Evolutionary conservation across 2,888 invertebrate genomes (phyloP), one percentile per base, ranked within the genome.

Genomic region (Spialia ferax): DNA sequence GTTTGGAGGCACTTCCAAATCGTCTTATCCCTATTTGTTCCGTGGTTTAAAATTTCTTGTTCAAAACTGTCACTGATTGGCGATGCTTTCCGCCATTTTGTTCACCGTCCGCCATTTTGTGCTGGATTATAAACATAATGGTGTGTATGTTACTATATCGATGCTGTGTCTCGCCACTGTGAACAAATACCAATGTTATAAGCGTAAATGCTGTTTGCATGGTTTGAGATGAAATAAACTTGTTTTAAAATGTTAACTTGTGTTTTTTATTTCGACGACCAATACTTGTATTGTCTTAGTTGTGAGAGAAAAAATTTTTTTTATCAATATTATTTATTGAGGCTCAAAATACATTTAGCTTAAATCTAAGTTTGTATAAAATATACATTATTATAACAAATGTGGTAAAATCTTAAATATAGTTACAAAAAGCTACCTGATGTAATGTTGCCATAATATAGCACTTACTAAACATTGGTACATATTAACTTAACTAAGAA

Each of bases 171-270:
- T 64, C 26, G 26, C 26, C 29, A 20, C 22, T 38, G n/a, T 8
- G 70, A 70, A 73, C 69, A 70, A 71, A 63, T 68, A 63, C n/a
- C 23, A 23, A 23, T 69, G 65, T 68, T 81, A 71, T 85, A 87
- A 85, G 86, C 70, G 79, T 82, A 85, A 88, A 81, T 85, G 78
- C 77, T 84, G 83, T 81, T 82, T 84, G 89, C 45, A 10, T 45
- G 83, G 85, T 87, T 85, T 86, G 82, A 77, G 85, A 81, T 85
- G n/a, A 85, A 84, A 82, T 84, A 70, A 74, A 76, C 81, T 83
- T 81, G 82, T 84, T 83, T 82, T 74, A 76, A 77, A 73, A 69
- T 64, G 23, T 57, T 50, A 32, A 48, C n/a, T n/a, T n/a, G 55
- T 38, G 35, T 50, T 38, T 38, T 73, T 60, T 29, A 23, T 29